A percentile compares a stretch with the other conserved stretches of the same genome.
These are phyloP conservation scores for Coracopsis vasa DNA, from an alignment of 2,113 vertebrate genomes.

Conservation along the genomic window DNA sequence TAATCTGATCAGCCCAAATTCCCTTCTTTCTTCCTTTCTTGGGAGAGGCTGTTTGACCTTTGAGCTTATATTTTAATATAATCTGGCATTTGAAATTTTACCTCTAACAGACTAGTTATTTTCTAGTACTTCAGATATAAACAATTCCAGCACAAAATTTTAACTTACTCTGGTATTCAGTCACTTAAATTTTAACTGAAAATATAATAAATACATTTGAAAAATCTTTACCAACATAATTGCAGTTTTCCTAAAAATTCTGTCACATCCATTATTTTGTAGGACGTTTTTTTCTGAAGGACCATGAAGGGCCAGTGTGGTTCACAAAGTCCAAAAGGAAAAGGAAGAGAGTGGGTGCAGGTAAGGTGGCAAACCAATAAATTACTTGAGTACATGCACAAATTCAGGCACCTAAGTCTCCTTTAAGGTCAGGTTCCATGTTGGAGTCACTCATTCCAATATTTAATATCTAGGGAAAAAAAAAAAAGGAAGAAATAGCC, in stretches of 20 bases:
- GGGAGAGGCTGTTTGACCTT: not conserved
- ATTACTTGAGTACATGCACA: not conserved
- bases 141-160: not conserved
- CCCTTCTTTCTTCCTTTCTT: not conserved
- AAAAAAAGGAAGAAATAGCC: not conserved
- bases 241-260: not conserved
- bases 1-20: not conserved
- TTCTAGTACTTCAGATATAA: slow-evolving; percentile 1
- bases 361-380: not conserved
- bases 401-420: not conserved
- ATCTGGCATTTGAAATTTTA: not conserved
- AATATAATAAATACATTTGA: not conserved
- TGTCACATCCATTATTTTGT: not conserved
- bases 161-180: not conserved
- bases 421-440: not conserved
- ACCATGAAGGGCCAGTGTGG: not conserved
- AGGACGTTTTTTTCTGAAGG: not conserved
- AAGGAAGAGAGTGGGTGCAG: not conserved
- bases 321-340: not conserved
- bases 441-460: not conserved
- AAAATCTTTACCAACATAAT: not conserved
- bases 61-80: not conserved
- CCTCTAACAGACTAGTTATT: not conserved
- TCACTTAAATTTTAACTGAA: not conserved
- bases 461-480: not conserved